These are phyloP conservation scores for Aspidiotus rigidus DNA, from an alignment of 2,888 invertebrate genomes.

Conservation along the genomic window DNA sequence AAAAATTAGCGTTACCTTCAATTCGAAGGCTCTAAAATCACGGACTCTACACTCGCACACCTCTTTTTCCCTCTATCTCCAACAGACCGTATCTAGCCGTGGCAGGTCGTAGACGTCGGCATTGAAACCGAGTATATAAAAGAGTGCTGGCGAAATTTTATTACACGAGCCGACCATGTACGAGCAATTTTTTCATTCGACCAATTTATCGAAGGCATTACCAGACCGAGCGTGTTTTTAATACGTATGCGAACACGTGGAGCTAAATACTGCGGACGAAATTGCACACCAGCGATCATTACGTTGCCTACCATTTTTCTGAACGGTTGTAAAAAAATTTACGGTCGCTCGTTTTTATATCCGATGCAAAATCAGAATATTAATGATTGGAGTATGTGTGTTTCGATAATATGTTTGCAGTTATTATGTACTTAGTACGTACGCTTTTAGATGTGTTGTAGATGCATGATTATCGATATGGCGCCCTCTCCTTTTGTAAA, in stretches of 20 bases:
- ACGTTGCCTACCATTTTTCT: slow-evolving; percentile 4
- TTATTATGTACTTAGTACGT: too few species aligned
- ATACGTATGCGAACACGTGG: not conserved
- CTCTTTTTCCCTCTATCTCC: slow-evolving; percentile 4
- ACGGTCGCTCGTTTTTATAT: slow-evolving; percentile 2
- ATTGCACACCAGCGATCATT: not conserved
- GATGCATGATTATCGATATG: too few species aligned
- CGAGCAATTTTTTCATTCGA: slow-evolving; percentile 4
- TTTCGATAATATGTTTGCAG: too few species aligned
- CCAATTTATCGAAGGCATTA: slow-evolving; percentile 4
- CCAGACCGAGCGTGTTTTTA: slow-evolving; percentile 4
- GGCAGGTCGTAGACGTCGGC: slow-evolving; percentile 4
- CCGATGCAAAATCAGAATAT: not conserved
- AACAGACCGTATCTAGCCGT: slow-evolving; percentile 3
- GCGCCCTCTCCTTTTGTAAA: too few species aligned
- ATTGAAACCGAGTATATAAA: slow-evolving; percentile 3
- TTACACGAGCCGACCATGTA: slow-evolving; percentile 4
- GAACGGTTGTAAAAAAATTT: slow-evolving; percentile 4
- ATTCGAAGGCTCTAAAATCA: slow-evolving; percentile 4
- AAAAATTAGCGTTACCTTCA: slow-evolving; percentile 4
- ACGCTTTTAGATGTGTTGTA: too few species aligned
- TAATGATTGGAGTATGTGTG: not conserved
- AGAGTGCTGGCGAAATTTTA: slow-evolving; percentile 4
- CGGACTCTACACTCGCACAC: not conserved
- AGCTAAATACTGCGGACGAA: slow-evolving; percentile 3